These are phyloP conservation scores for Lonchura striata DNA, from an alignment of 2,113 vertebrate genomes.

Conservation along the genomic window DNA sequence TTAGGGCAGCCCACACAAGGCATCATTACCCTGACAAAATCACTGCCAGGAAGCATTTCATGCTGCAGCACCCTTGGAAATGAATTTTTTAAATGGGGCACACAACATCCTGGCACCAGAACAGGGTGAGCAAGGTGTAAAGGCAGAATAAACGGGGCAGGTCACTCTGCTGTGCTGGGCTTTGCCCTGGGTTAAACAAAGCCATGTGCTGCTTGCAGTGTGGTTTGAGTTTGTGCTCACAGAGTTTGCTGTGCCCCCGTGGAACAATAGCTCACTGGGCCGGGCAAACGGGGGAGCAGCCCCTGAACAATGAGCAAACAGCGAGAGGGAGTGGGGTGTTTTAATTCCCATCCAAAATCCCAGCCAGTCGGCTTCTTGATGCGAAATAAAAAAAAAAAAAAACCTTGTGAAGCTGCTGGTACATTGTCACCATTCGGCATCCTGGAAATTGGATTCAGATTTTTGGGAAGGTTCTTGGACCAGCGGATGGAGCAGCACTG, in stretches of 20 bases:
- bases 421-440: slow-evolving; percentile 18
- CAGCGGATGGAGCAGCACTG: neutral
- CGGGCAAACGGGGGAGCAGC: slow-evolving; percentile 9
- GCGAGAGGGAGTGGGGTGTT: slow-evolving; percentile 23
- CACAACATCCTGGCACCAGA: neutral
- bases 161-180: neutral
- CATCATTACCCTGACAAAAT: neutral
- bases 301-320: slow-evolving; percentile 40
- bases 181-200: neutral
- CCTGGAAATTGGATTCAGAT: slow-evolving; percentile 58
- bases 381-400: neutral
- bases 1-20: accelerated
- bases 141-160: neutral
- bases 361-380: neutral
- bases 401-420: slow-evolving; percentile 34
- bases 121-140: neutral
- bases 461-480: slow-evolving; percentile 42
- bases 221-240: slow-evolving; percentile 37
- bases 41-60: neutral
- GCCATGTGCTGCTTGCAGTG: slow-evolving; percentile 29
- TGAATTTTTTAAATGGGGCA: neutral
- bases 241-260: neutral
- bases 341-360: slow-evolving; percentile 1
- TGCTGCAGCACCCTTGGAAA: neutral
- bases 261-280: slow-evolving; percentile 51